Conservation (phyloP, 1,140 invertebrate genomes). For the Micrasema longulum region DNA sequence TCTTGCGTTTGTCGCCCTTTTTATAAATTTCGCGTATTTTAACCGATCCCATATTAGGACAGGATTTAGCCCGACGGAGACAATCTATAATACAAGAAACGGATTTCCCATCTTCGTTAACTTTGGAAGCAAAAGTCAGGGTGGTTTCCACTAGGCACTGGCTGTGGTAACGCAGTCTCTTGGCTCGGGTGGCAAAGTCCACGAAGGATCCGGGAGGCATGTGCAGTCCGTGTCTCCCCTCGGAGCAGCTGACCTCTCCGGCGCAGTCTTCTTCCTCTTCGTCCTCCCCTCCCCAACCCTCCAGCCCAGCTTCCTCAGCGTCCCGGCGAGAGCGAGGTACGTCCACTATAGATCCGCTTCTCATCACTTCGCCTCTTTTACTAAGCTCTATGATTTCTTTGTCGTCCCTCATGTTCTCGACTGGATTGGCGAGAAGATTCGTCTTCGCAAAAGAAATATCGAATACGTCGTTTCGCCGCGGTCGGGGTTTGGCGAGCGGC, state of each 20-base stretch:
- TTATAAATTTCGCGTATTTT: slow-evolving; percentile 15
- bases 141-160: slow-evolving; percentile 64
- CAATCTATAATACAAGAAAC: slow-evolving; percentile 47
- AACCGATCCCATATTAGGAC: slow-evolving; percentile 69
- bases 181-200: slow-evolving; percentile 74
- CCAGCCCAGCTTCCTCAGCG: slow-evolving; percentile 33
- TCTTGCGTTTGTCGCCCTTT: slow-evolving; percentile 22
- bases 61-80: slow-evolving; percentile 72
- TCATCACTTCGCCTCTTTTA: slow-evolving; percentile 52
- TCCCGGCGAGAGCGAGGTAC: slow-evolving; percentile 23
- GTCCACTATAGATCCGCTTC: slow-evolving; percentile 34
- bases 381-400: slow-evolving; percentile 62
- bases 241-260: slow-evolving; percentile 53
- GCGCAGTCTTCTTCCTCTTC: slow-evolving; percentile 49
- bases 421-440: slow-evolving; percentile 37
- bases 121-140: slow-evolving; percentile 25
- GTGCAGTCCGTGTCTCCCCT: slow-evolving; percentile 64
- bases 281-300: slow-evolving; percentile 47
- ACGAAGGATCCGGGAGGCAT: slow-evolving; percentile 73
- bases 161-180: slow-evolving; percentile 72
- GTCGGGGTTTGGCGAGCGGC: slow-evolving; percentile 58
- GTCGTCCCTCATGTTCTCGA: slow-evolving; percentile 59
- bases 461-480: slow-evolving; percentile 53
- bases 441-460: slow-evolving; percentile 36
- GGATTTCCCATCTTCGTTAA: slow-evolving; percentile 27